Base-by-base conservation (phyloP, 2,113 vertebrate species). In the Pseudois nayaur region DNA sequence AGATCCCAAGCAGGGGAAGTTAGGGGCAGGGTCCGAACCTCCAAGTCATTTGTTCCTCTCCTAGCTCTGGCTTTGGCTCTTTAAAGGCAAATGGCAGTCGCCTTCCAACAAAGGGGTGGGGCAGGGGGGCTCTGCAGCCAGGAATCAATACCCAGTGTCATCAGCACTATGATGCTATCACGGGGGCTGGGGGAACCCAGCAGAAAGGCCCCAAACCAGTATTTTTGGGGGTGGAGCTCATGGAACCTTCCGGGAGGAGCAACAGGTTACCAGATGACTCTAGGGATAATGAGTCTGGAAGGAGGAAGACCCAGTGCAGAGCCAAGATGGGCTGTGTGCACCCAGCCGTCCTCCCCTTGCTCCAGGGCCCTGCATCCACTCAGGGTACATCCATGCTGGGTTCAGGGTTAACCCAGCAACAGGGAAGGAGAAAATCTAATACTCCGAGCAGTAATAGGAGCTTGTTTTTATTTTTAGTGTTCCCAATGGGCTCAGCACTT, bases 391-490 rank as follows among this genome's bases (percentile, higher is more conserved):
- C 55, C 25, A 27, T 59, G 57, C 57, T 59, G 57, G 29, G n/a
- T 79, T 92, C 62, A 81, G 64, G 29, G 67, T 91, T 94, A 93
- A 82, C 55, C 59, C 43, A 64, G 57, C 31, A 21, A 71, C 2
- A 0, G 45, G 43, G 62, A 71, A 96, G 71, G n/a, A 90, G 87
- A 60, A 67, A 87, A 50, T 43, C 50, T 52, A 87, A 81, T 81
- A 81, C 84, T 83, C 87, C 8, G n/a, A 64, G 71, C 29, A 50
- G 21, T 27, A 86, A 64, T 19, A 52, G 88, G 90, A 92, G 55
- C 92, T 55, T 14, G 45, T 64, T 96, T 50, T 95, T 76, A 87
- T 81, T 95, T 95, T 96, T 85, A 62, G 86, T 50, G 89, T 6
- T 87, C 84, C 83, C 82, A n/a, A 52, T 3, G 27, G 67, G 90